phyloP scores from a whole-genome alignment of 23 tunicate genomes.

The Ciona savignyi region DNA sequence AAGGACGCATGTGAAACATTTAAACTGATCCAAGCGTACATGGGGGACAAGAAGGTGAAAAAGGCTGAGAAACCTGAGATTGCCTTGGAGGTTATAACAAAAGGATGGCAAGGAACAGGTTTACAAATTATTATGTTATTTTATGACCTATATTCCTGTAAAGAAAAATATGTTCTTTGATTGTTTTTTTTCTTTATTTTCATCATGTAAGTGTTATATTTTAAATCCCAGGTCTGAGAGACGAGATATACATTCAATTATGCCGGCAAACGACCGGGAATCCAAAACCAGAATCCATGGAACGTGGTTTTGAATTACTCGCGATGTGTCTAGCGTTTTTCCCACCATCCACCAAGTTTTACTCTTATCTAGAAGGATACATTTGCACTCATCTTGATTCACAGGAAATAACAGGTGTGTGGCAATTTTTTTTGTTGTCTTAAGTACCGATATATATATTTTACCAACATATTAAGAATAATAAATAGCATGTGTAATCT shows the following conservation, averaged over 20 bases:
- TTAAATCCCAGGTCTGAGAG: conserved; percentile 53
- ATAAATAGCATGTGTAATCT: too few species aligned
- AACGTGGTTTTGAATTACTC: conserved; percentile 71
- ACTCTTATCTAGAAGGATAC: conserved; percentile 85
- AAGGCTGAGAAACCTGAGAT: conserved; percentile 22
- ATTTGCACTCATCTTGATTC: conserved; percentile 53
- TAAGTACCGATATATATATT: too few species aligned
- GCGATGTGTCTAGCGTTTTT: conserved; percentile 93
- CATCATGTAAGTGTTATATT: too few species aligned
- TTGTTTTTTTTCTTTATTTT: too few species aligned
- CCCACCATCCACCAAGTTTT: conserved; percentile 88
- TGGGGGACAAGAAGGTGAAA: conserved; percentile 90
- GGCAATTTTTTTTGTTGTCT: neutral
- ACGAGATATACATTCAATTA: conserved; percentile 86
- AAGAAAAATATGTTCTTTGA: neutral
- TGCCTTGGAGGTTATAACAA: conserved; percentile 60
- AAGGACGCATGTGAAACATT: conserved; percentile 93
- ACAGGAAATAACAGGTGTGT: conserved; percentile 60
- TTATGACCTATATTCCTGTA: neutral
- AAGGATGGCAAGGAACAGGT: conserved; percentile 80
- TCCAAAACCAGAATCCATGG: conserved; percentile 52
- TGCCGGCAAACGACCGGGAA: conserved; percentile 90
- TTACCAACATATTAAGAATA: too few species aligned
- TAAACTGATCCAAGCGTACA: conserved; percentile 72
- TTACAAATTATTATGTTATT: neutral